Percentiles rank a stretch among this genome's conserved stretches.
Evolutionary conservation across 2,113 vertebrate genomes (phyloP).

Genomic region (Dunckerocampus dactyliophorus): DNA sequence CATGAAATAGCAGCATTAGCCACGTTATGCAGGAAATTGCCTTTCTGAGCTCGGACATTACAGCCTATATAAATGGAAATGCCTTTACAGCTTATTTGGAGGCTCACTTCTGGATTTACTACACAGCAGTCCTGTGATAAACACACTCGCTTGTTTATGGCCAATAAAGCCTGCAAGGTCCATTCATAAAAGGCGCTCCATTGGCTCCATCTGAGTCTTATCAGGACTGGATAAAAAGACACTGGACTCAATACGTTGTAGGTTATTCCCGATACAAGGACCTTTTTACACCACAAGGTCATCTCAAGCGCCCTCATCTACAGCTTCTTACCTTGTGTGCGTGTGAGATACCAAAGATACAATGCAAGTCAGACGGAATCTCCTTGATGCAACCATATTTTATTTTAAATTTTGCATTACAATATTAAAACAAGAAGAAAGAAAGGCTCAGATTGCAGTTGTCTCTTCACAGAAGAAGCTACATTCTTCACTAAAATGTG

Average conservation of each 20-base stretch:
- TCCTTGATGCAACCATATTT: conserved; percentile 56
- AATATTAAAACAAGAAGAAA: conserved; percentile 15
- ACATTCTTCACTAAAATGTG: conserved; percentile 76
- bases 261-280: conserved; percentile 60
- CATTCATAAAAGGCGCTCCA: conserved; percentile 49
- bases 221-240: conserved; percentile 52
- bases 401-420: conserved; percentile 48
- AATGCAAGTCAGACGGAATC: conserved; percentile 15
- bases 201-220: conserved; percentile 49
- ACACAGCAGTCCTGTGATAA: conserved; percentile 18
- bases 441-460: conserved; percentile 67
- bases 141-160: conserved; percentile 31
- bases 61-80: conserved; percentile 58
- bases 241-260: conserved; percentile 52
- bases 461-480: conserved; percentile 79
- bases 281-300: conserved; percentile 60
- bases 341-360: conserved; percentile 1
- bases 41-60: conserved; percentile 51
- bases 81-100: conserved; percentile 54
- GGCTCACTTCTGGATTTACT: conserved; percentile 37
- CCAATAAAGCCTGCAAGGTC: conserved; percentile 28
- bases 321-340: conserved; percentile 7
- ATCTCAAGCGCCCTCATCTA: conserved; percentile 34
- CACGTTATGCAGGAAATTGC: conserved; percentile 65
- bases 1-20: conserved; percentile 65